Evolutionary conservation across 2,797 vertebrate species (phyloP).

Genomic region (Poecilia gillii): DNA sequence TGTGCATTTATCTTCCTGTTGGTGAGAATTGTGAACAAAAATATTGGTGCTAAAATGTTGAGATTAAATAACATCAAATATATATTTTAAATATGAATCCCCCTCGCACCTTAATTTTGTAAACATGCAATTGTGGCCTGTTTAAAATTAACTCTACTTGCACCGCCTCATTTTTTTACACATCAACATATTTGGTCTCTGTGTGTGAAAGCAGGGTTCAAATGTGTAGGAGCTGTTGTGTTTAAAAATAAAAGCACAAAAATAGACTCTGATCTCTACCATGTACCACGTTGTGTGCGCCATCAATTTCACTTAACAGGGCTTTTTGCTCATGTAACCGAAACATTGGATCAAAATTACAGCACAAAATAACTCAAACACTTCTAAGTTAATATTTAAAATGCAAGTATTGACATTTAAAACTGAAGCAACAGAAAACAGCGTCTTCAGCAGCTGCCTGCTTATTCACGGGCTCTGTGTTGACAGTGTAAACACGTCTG

Average conservation of each 20-base stretch:
- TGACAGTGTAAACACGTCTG: slow-evolving; percentile 11
- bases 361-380: background rate
- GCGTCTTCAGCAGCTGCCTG: background rate
- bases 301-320: background rate
- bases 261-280: background rate
- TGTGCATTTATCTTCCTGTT: background rate
- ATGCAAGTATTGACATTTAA: slow-evolving; percentile 13
- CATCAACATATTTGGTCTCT: background rate
- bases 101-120: too few relatives aligned
- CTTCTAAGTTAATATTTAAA: background rate
- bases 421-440: background rate
- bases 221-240: background rate
- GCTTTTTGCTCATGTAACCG: background rate
- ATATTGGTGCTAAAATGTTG: background rate
- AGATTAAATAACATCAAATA: background rate
- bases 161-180: background rate
- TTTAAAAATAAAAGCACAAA: background rate
- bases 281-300: background rate
- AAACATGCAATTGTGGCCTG: background rate
- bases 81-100: background rate
- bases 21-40: background rate
- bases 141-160: background rate
- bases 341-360: background rate
- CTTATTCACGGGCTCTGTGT: slow-evolving; percentile 2
- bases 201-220: background rate